phyloP scores from a whole-genome alignment of 2,888 invertebrate species.

The Acanthoscelides obtectus region DNA sequence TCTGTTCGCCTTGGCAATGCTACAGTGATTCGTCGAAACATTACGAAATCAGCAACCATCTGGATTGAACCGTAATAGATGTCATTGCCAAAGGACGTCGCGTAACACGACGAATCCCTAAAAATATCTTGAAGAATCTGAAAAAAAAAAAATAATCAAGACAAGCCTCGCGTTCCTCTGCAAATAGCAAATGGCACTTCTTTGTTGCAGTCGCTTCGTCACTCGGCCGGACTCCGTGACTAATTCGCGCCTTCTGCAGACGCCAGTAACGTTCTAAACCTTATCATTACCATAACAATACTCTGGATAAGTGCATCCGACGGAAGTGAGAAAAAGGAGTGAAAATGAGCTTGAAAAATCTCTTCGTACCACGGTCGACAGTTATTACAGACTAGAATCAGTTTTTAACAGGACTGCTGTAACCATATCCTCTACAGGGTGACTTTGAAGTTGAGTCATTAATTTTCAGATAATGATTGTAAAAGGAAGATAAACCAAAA shows the following conservation, averaged over 20 bases:
- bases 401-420: too few species aligned
- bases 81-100: neutral
- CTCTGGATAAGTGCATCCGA: slow-evolving; percentile 1
- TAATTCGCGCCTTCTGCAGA: neutral
- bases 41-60: too few species aligned
- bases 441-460: too few species aligned
- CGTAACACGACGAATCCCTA: neutral
- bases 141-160: neutral
- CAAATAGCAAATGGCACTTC: neutral
- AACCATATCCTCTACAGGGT: too few species aligned
- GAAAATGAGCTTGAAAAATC: neutral
- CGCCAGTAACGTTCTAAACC: neutral
- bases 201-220: neutral
- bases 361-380: neutral
- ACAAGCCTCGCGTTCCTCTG: neutral
- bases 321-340: slow-evolving; percentile 3
- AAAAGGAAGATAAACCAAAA: too few species aligned
- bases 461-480: too few species aligned
- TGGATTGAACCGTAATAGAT: neutral
- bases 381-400: neutral
- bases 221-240: neutral
- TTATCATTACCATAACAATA: slow-evolving; percentile 5
- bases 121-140: neutral
- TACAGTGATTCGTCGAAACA: too few species aligned
- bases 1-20: too few species aligned